A percentile compares a stretch with the other conserved stretches of the same genome.
These are phyloP conservation scores for Bufo gargarizans DNA, from an alignment of 2,113 vertebrate genomes.

Conservation along the genomic window DNA sequence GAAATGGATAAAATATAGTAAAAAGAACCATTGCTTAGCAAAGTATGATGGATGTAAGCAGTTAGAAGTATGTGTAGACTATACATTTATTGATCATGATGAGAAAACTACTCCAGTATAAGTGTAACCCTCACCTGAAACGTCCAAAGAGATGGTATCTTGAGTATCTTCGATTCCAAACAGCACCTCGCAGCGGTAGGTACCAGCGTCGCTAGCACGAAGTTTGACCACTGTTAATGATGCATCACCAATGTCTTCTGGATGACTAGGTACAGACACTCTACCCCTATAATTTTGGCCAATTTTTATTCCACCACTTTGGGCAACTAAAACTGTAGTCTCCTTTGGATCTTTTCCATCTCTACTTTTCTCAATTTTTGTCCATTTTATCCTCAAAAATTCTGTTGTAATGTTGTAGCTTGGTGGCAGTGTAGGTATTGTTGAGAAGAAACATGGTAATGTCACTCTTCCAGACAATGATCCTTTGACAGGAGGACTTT, in stretches of 20 bases:
- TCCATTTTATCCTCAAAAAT: slow-evolving; percentile 94
- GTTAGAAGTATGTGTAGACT: background rate
- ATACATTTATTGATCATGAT: background rate
- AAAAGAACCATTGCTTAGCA: background rate
- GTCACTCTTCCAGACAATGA: slow-evolving; percentile 86
- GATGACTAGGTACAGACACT: slow-evolving; percentile 87
- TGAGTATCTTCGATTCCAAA: slow-evolving; percentile 92
- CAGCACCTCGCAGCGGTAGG: slow-evolving; percentile 94
- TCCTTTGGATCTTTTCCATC: slow-evolving; percentile 79
- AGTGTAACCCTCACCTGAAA: slow-evolving; percentile 79
- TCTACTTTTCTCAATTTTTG: slow-evolving; percentile 81
- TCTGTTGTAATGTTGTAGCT: slow-evolving; percentile 74
- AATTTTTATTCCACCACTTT: slow-evolving; percentile 91
- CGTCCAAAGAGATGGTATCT: slow-evolving; percentile 80
- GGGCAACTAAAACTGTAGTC: slow-evolving; percentile 88
- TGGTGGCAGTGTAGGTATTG: slow-evolving; percentile 80
- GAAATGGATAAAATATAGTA: background rate
- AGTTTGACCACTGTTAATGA: slow-evolving; percentile 88
- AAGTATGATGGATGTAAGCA: background rate
- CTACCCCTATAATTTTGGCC: slow-evolving; percentile 84
- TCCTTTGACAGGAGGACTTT: slow-evolving; percentile 77
- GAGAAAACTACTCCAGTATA: background rate
- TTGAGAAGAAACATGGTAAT: slow-evolving; percentile 90
- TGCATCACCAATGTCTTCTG: slow-evolving; percentile 85
- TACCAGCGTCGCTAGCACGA: slow-evolving; percentile 88